Evolutionary conservation across 2,797 vertebrate genomes (phyloP).

Genomic region (Ptychobarbus kaznakovi): DNA sequence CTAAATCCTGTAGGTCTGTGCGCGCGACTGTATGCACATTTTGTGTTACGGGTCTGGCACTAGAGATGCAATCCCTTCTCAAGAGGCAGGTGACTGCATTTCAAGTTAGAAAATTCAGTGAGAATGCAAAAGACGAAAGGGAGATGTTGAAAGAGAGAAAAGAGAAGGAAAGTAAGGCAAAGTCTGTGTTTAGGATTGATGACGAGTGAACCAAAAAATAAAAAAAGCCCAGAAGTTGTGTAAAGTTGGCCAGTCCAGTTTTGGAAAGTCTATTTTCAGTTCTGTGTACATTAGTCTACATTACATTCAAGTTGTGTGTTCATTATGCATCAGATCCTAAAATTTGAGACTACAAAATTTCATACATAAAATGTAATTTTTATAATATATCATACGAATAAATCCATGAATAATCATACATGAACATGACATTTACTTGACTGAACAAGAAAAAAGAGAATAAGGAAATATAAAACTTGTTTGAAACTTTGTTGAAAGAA

Average conservation of each 20-base stretch:
- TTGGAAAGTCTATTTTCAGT: background rate
- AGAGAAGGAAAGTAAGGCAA: background rate
- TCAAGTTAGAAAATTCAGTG: conserved; percentile 14
- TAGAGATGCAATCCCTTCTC: conserved; percentile 40
- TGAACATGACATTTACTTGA: background rate
- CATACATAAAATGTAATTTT: background rate
- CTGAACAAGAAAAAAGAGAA: no score
- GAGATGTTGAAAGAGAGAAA: background rate
- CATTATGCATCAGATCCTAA: background rate
- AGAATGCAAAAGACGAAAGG: conserved; percentile 21
- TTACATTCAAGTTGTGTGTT: background rate
- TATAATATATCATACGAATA: background rate
- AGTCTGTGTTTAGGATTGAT: conserved; percentile 13
- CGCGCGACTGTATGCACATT: conserved; percentile 37
- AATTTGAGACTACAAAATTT: background rate
- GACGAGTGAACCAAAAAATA: background rate
- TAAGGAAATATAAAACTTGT: no score
- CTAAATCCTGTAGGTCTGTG: conserved; percentile 50
- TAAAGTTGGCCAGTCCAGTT: background rate
- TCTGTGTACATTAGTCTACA: background rate
- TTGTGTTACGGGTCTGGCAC: conserved; percentile 26
- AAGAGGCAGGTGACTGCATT: conserved; percentile 27
- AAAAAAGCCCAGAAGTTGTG: background rate
- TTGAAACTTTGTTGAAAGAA: background rate
- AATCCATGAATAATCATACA: no score